phyloP scores from a whole-genome alignment of 2,888 invertebrate species.

The Molorchus minor region DNA sequence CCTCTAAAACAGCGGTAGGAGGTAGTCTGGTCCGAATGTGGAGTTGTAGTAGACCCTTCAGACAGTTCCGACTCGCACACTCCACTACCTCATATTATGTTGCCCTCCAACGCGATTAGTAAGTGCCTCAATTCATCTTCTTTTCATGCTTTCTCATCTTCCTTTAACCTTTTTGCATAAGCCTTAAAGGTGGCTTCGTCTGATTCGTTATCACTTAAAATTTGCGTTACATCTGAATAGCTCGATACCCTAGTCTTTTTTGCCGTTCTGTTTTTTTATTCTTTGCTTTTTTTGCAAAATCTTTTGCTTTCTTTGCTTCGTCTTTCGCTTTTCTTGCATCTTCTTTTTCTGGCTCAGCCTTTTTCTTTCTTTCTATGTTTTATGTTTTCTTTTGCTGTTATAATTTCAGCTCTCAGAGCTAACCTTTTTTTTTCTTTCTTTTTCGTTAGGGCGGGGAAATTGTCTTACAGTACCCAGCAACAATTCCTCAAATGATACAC shows the following conservation, averaged over 20 bases:
- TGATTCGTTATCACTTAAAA: not conserved
- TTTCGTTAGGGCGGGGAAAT: not conserved
- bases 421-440: not conserved
- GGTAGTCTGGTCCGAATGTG: no score
- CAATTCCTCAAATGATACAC: not conserved
- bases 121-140: not conserved
- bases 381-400: not conserved
- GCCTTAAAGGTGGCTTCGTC: not conserved
- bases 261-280: not conserved
- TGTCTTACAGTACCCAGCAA: not conserved
- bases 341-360: not conserved
- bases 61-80: no score
- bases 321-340: not conserved
- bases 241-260: not conserved
- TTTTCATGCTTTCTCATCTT: not conserved
- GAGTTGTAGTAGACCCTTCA: no score
- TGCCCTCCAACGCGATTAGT: no score
- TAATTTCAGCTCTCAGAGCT: not conserved
- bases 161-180: not conserved
- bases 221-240: not conserved
- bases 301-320: not conserved
- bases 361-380: not conserved
- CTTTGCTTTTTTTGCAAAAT: not conserved
- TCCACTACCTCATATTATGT: no score
- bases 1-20: no score